These are phyloP conservation scores for Carapus acus DNA, from an alignment of 2,797 vertebrate genomes.

Conservation along the genomic window DNA sequence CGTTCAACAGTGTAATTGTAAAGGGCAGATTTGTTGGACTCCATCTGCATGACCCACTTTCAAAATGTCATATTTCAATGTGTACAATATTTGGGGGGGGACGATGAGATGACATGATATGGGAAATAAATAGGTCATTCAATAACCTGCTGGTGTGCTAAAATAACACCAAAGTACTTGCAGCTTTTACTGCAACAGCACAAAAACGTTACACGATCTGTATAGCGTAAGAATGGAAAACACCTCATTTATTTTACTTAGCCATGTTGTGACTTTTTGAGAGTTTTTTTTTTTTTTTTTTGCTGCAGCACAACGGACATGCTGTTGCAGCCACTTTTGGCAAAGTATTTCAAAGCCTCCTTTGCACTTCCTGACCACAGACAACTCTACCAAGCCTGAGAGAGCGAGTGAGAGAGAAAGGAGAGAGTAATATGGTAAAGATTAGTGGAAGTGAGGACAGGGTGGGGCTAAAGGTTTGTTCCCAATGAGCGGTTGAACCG, in stretches of 20 bases:
- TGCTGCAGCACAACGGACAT: constrained; percentile 34
- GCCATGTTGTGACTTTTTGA: constrained; percentile 10
- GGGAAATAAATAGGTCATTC: constrained; percentile 32
- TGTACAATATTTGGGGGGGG: constrained; percentile 3
- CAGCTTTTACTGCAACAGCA: background rate
- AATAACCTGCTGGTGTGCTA: constrained; percentile 10
- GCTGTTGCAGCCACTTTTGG: constrained; percentile 41
- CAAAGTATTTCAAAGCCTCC: constrained; percentile 47
- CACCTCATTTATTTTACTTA: constrained; percentile 14
- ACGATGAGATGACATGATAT: constrained; percentile 8
- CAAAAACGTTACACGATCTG: constrained; percentile 26
- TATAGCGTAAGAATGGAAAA: constrained; percentile 26
- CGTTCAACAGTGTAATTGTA: background rate
- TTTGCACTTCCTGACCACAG: constrained; percentile 70
- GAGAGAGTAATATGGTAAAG: background rate
- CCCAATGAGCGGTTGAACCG: constrained; percentile 45
- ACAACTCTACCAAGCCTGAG: constrained; percentile 19
- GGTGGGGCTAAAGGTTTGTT: constrained; percentile 41
- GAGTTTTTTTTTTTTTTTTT: too few relatives aligned
- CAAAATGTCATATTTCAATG: background rate
- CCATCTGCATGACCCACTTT: constrained; percentile 4
- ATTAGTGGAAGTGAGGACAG: constrained; percentile 12
- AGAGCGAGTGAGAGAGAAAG: constrained; percentile 6
- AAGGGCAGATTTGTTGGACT: constrained; percentile 1
- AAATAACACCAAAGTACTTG: background rate